Evolutionary conservation across 2,888 invertebrate genomes (phyloP).

Genomic region (Papilio gigon): DNA sequence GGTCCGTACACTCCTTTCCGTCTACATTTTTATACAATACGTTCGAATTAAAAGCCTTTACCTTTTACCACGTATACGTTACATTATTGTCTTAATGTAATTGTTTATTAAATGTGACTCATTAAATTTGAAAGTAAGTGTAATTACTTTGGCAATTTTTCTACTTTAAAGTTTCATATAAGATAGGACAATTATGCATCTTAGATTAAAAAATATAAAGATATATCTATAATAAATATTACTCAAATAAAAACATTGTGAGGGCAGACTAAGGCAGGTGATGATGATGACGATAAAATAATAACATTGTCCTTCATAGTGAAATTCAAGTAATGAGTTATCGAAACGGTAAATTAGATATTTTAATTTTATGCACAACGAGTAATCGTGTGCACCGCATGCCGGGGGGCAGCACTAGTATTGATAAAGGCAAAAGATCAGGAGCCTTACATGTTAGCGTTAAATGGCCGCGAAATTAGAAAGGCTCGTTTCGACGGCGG

Average conservation of each 20-base stretch:
- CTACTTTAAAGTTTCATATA: no score
- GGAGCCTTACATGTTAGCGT: conserved; percentile 34
- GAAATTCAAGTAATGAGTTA: background rate
- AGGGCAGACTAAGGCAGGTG: no score
- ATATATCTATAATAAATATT: no score
- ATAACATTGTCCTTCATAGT: background rate
- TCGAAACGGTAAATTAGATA: background rate
- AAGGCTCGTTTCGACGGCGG: conserved; percentile 42
- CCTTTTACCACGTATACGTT: no score
- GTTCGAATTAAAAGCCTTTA: background rate
- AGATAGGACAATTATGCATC: no score
- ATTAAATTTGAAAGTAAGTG: background rate
- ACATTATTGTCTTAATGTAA: no score
- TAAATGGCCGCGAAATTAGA: conserved; percentile 43
- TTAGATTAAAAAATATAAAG: no score
- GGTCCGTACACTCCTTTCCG: conserved; percentile 35
- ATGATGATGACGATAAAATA: no score
- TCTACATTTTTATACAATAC: no score
- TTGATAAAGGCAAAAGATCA: conserved; percentile 29
- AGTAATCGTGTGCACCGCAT: background rate
- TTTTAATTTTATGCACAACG: no score
- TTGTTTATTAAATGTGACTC: background rate
- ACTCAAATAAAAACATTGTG: no score
- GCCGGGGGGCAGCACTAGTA: conserved; percentile 7
- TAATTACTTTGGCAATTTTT: background rate